Evolutionary conservation across 2,888 invertebrate genomes (phyloP).

Genomic region (Sycophila texana): DNA sequence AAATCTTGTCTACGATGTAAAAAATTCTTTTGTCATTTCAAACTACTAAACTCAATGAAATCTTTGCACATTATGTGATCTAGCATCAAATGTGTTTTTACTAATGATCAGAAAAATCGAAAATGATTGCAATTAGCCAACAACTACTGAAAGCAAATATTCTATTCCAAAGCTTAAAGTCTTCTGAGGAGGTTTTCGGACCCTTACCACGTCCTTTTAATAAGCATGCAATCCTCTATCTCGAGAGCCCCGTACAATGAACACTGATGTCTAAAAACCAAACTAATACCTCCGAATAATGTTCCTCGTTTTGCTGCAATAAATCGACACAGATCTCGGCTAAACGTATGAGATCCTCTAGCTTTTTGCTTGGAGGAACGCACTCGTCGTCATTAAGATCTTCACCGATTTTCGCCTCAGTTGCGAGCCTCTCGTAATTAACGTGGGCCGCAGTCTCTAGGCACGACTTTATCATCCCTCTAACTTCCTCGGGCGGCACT

Average conservation of each 20-base stretch:
- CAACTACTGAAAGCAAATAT: constrained; percentile 8
- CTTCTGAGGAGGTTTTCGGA: constrained; percentile 69
- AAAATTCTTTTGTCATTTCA: background rate
- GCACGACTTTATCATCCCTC: constrained; percentile 96
- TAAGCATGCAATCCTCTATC: constrained; percentile 63
- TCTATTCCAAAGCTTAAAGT: constrained; percentile 57
- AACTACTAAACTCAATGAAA: constrained; percentile 4
- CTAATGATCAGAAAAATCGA: constrained; percentile 18
- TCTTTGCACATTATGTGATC: constrained; percentile 16
- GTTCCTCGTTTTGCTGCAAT: constrained; percentile 99
- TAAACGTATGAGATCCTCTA: constrained; percentile 97
- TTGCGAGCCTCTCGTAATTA: constrained; percentile 96
- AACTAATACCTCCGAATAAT: constrained; percentile 96
- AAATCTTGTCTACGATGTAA: constrained; percentile 12
- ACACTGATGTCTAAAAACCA: constrained; percentile 74
- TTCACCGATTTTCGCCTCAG: constrained; percentile 99
- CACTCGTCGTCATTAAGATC: constrained; percentile 83
- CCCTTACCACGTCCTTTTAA: constrained; percentile 66
- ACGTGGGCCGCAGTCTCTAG: constrained; percentile 98
- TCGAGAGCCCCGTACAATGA: constrained; percentile 68
- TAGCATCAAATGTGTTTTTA: constrained; percentile 11
- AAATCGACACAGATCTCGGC: constrained; percentile 99
- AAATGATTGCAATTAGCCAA: constrained; percentile 17
- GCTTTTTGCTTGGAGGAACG: constrained; percentile 90
- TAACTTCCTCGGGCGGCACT: constrained; percentile 96